Evolutionary conservation across 2,888 invertebrate genomes (phyloP).

Genomic region (Unio delphinus): DNA sequence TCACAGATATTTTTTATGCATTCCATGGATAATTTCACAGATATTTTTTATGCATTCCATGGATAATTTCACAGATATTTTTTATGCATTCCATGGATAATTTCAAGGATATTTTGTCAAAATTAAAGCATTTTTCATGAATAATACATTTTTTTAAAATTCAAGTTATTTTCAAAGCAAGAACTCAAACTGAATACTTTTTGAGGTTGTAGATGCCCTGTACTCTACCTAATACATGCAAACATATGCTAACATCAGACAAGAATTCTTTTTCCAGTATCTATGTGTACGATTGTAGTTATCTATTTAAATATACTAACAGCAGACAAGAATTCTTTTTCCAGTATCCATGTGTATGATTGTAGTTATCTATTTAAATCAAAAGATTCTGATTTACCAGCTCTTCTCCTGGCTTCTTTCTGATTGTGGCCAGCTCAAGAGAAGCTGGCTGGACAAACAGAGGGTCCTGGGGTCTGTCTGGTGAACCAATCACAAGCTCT

Average conservation of each 20-base stretch:
- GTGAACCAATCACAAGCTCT: slow-evolving; percentile 84
- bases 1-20: no score
- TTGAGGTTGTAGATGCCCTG: no score
- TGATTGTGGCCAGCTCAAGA: slow-evolving; percentile 88
- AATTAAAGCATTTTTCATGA: no score
- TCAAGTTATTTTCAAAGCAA: no score
- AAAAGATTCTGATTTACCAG: slow-evolving; percentile 73
- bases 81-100: no score
- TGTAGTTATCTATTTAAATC: not conserved
- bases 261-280: not conserved
- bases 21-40: no score
- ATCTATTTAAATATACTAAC: not conserved
- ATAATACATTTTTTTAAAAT: no score
- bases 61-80: no score
- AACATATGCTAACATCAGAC: not conserved
- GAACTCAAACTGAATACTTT: no score
- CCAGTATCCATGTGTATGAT: not conserved
- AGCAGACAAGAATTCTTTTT: not conserved
- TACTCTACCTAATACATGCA: not conserved
- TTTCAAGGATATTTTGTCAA: no score
- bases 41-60: no score
- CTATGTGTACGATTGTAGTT: not conserved
- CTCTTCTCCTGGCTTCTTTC: slow-evolving; percentile 87
- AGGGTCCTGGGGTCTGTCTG: slow-evolving; percentile 81
- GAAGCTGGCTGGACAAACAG: slow-evolving; percentile 92